Percentiles rank a stretch among this genome's conserved stretches.
Evolutionary conservation across 2,113 vertebrate species (phyloP).

Genomic region (Microtus pennsylvanicus): DNA sequence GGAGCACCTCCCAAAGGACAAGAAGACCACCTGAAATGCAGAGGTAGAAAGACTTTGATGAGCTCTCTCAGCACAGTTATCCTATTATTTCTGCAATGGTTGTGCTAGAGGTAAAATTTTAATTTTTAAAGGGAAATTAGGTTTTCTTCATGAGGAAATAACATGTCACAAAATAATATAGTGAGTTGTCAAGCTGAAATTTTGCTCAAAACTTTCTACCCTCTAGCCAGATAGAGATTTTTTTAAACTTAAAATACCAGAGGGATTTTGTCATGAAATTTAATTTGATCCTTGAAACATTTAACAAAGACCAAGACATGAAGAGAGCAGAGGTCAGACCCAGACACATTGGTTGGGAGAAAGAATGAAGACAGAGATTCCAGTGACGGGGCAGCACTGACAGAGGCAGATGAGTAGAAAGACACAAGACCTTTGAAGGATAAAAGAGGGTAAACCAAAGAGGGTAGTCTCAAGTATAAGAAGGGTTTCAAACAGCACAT

Average conservation of each 20-base stretch:
- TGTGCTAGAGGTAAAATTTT: constrained; percentile 8
- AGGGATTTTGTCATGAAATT: constrained; percentile 65
- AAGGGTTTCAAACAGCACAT: constrained; percentile 67
- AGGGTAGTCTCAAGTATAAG: constrained; percentile 2
- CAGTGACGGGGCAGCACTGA: constrained; percentile 31
- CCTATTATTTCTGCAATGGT: neutral
- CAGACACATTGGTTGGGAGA: constrained; percentile 63
- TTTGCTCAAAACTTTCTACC: constrained; percentile 51
- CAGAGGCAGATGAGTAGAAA: constrained; percentile 67
- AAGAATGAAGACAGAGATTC: constrained; percentile 58
- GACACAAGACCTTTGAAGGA: constrained; percentile 69
- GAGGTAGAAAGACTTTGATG: neutral
- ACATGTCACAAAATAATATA: constrained; percentile 54
- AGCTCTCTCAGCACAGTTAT: neutral
- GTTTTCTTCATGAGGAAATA: constrained; percentile 54
- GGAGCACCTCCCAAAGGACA: neutral
- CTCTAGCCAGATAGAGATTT: constrained; percentile 5
- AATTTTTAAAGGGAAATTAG: constrained; percentile 50
- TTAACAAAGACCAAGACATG: constrained; percentile 71
- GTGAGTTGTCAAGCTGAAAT: constrained; percentile 61
- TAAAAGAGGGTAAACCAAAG: constrained; percentile 67
- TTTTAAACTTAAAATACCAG: constrained; percentile 58
- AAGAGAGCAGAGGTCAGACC: constrained; percentile 71
- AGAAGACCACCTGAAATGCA: neutral
- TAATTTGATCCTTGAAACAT: constrained; percentile 75